phyloP scores from a whole-genome alignment of 2,113 vertebrate species.

The Poicephalus gulielmi region DNA sequence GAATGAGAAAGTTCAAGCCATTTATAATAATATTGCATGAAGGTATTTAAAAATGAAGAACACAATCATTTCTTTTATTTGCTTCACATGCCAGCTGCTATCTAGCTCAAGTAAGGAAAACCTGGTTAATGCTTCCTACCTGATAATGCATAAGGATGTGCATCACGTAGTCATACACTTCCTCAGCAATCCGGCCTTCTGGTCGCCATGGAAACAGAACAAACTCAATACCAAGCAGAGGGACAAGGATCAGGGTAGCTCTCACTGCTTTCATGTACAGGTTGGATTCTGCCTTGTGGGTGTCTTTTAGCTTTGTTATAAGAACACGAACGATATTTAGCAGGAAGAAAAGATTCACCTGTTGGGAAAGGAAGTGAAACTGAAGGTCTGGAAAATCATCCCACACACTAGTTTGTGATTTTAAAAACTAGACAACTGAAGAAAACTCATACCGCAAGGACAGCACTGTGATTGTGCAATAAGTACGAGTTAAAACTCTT shows the following conservation, averaged over 20 bases:
- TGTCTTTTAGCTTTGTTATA: slow-evolving; percentile 97
- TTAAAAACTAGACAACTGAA: not conserved
- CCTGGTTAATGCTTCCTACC: slow-evolving; percentile 62
- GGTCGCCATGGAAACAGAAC: slow-evolving; percentile 93
- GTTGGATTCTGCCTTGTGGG: slow-evolving; percentile 94
- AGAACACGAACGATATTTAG: slow-evolving; percentile 96
- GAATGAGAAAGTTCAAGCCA: not conserved
- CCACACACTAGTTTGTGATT: not conserved
- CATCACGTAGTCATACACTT: slow-evolving; percentile 95
- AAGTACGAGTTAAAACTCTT: not conserved
- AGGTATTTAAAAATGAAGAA: not conserved
- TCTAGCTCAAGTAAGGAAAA: not conserved
- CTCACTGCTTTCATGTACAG: slow-evolving; percentile 99
- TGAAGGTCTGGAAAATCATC: not conserved
- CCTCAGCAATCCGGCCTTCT: slow-evolving; percentile 83
- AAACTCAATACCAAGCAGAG: slow-evolving; percentile 93
- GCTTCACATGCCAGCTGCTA: not conserved
- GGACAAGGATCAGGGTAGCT: slow-evolving; percentile 94
- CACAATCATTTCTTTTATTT: accelerated
- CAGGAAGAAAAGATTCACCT: slow-evolving; percentile 97
- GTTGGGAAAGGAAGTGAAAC: not conserved
- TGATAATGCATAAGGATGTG: slow-evolving; percentile 96
- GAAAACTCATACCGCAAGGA: not conserved
- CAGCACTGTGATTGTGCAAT: not conserved
- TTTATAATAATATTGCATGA: not conserved